Evolutionary conservation across 2,888 invertebrate species (phyloP).

Genomic region (Malacosoma neustria): DNA sequence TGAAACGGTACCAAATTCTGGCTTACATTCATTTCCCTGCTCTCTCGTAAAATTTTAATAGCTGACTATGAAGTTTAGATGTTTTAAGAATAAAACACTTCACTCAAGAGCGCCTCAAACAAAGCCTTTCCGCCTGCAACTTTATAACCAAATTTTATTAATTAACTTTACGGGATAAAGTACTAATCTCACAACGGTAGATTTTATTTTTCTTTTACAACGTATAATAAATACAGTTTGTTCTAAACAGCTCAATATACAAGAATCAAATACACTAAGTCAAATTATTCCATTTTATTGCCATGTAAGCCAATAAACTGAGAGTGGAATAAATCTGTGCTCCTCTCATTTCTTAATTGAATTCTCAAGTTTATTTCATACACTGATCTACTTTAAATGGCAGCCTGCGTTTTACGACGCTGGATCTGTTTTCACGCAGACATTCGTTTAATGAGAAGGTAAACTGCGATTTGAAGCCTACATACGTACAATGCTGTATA

Average conservation of each 20-base stretch:
- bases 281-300: conserved; percentile 42
- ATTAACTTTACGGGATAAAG: conserved; percentile 1
- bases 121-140: conserved; percentile 15
- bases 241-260: conserved; percentile 21
- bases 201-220: not conserved
- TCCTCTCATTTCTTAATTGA: conserved; percentile 65
- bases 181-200: not conserved
- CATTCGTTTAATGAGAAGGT: conserved; percentile 4
- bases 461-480: conserved; percentile 11
- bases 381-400: conserved; percentile 54
- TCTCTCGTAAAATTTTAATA: conserved; percentile 71
- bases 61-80: conserved; percentile 45
- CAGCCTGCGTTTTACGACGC: conserved; percentile 49
- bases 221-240: no score
- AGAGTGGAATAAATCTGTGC: conserved; percentile 53
- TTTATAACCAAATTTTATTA: not conserved
- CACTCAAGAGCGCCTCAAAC: conserved; percentile 31
- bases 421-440: conserved; percentile 37
- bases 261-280: conserved; percentile 28
- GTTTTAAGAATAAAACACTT: conserved; percentile 41
- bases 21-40: conserved; percentile 64
- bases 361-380: conserved; percentile 65
- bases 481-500: not conserved
- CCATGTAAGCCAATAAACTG: conserved; percentile 54
- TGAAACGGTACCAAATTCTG: conserved; percentile 66